These are phyloP conservation scores for Eulemur mongoz DNA, from an alignment of 2,797 vertebrate species.

Conservation along the genomic window DNA sequence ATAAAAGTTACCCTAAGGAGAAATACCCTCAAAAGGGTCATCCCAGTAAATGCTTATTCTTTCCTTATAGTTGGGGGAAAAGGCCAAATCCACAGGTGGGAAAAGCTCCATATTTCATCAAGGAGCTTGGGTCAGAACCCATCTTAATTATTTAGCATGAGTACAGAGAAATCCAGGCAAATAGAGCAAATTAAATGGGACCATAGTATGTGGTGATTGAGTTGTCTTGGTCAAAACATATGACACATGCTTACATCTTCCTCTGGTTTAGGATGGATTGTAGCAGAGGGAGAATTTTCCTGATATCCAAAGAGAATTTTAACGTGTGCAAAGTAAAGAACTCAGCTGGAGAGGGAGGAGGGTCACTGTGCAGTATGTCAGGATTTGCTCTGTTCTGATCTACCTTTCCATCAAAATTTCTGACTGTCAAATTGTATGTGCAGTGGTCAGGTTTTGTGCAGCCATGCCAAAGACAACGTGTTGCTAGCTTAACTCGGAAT, in stretches of 20 bases:
- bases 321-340: neutral
- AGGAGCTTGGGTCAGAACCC: neutral
- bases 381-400: neutral
- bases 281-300: neutral
- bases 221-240: neutral
- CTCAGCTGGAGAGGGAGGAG: neutral
- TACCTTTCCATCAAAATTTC: conserved; percentile 37
- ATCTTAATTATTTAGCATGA: neutral
- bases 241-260: neutral
- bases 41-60: conserved; percentile 62
- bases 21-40: conserved; percentile 54
- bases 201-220: neutral
- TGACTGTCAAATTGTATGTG: neutral
- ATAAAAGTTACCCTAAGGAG: conserved; percentile 57
- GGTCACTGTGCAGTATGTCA: neutral
- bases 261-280: neutral
- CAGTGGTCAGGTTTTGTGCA: neutral
- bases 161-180: conserved; percentile 15
- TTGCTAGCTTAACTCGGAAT: neutral
- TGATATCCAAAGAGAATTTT: conserved; percentile 36
- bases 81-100: conserved; percentile 10
- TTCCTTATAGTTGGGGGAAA: conserved; percentile 67
- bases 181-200: neutral
- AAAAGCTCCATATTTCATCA: neutral
- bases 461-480: neutral